Conservation (phyloP, 2,888 invertebrate species). For the Osedax frankpressi region DNA sequence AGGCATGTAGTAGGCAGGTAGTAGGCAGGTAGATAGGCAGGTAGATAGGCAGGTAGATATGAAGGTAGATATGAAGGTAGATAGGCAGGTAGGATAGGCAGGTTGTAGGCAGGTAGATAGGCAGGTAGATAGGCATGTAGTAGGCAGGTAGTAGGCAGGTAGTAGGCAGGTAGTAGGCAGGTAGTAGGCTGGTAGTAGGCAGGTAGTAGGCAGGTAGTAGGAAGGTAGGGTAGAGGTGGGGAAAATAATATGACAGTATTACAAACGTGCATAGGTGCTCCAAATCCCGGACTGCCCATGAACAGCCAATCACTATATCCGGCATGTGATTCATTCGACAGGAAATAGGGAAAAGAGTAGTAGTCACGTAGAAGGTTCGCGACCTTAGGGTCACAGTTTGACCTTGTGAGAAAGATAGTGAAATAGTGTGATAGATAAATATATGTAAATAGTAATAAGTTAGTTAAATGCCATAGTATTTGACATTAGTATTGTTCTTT, state of each 20-base stretch:
- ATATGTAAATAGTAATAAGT: no score
- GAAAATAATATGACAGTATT: not conserved
- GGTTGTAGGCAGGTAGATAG: not conserved
- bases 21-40: no score
- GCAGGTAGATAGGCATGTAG: not conserved
- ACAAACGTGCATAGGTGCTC: conserved; percentile 83
- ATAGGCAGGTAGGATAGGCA: not conserved
- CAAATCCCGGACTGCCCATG: conserved; percentile 85
- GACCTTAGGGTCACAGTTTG: conserved; percentile 76
- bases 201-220: not conserved
- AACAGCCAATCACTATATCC: conserved; percentile 89
- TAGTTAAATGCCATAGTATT: no score
- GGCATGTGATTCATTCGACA: conserved; percentile 71
- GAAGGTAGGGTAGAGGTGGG: conserved; percentile 2
- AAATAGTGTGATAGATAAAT: no score
- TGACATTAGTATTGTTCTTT: no score
- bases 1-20: no score
- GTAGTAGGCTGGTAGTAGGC: not conserved
- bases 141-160: not conserved
- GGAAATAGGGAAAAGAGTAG: conserved; percentile 62
- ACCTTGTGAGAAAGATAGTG: conserved; percentile 41
- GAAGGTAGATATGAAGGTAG: not conserved
- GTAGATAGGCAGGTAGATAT: not conserved
- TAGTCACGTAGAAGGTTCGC: conserved; percentile 64
- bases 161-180: not conserved